Evolutionary conservation across 92 coral and sea anemone genomes (phyloP).

Genomic region (Parazoanthus darwini): DNA sequence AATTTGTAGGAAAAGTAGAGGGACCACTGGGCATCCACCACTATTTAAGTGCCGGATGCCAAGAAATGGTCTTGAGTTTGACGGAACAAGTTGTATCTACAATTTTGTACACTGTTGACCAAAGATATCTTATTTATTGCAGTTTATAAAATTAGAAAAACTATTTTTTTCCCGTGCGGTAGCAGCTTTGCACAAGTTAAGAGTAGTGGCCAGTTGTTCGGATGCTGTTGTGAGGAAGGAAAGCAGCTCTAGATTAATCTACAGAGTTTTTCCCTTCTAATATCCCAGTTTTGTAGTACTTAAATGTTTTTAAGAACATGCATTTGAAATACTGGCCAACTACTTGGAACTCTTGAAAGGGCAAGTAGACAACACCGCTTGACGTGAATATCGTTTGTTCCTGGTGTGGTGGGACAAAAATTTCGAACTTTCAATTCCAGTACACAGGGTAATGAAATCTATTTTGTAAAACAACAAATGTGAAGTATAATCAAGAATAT

Average conservation of each 20-base stretch:
- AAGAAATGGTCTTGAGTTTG: slow-evolving; percentile 25
- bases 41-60: not conserved
- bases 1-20: not conserved
- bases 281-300: not conserved
- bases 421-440: slow-evolving; percentile 25
- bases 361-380: not conserved
- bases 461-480: slow-evolving; percentile 63
- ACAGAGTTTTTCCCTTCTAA: not conserved
- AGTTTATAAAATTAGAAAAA: slow-evolving; percentile 6
- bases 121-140: slow-evolving; percentile 30
- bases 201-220: slow-evolving; percentile 17
- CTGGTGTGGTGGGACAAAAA: slow-evolving; percentile 1
- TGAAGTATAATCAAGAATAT: slow-evolving; percentile 47
- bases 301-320: not conserved
- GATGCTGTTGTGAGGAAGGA: not conserved
- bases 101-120: slow-evolving; percentile 40
- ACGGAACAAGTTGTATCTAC: slow-evolving; percentile 35
- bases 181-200: not conserved
- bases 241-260: not conserved
- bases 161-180: slow-evolving; percentile 13
- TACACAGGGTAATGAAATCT: slow-evolving; percentile 51
- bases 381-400: not conserved
- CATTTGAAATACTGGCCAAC: slow-evolving; percentile 2
- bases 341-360: not conserved
- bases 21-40: not conserved